Base-by-base conservation (phyloP, 2,797 vertebrate genomes). In the Amblyraja radiata region DNA sequence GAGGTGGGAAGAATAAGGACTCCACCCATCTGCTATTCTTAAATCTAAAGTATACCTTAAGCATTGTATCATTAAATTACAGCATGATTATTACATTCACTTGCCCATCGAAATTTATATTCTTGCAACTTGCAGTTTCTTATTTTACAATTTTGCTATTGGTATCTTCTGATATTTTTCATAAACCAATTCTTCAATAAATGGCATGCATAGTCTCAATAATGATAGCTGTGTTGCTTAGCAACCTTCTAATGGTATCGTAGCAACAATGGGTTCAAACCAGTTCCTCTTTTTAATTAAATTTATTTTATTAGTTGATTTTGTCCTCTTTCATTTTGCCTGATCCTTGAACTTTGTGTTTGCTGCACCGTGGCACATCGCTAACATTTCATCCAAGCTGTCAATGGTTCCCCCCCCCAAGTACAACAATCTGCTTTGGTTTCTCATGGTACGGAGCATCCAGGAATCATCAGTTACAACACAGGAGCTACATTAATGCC, bases 241-340 rank as follows among this genome's bases (percentile, higher is more conserved):
- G 84, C 84, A 88, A 88, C 61, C 3, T 32, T 8, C 28, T 4
- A 88, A n/a, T 88, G n/a, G 84, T 88, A 68, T 88, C 84, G 2
- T 68, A 68, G 84, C 84, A 88, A 88, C 84, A 3, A 88, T 68
- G 63, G 84, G 84, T 88, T 88, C 84, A 88, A 88, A 88, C 63
- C 61, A 88, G 61, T 68, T 88, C 63, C 63, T 36, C 65, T 88
- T 88, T 88, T 88, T 23, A 88, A 88, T 88, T 88, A 68, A 68
- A 65, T 88, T 68, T 61, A 86, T 68, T 88, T 88, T 68, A 88
- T 88, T 21, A 88, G 84, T 61, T 36, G 61, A 68, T 68, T 21
- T 88, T 88, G n/a, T 88, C 63, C 84, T 88, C 81, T 61, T 63
- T 16, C 81, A 84, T 88, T 88, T 65, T 88, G 28, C n/a, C 61